These are phyloP conservation scores for Rhagoletis pomonella DNA, from an alignment of 1,140 invertebrate genomes.

Conservation along the genomic window DNA sequence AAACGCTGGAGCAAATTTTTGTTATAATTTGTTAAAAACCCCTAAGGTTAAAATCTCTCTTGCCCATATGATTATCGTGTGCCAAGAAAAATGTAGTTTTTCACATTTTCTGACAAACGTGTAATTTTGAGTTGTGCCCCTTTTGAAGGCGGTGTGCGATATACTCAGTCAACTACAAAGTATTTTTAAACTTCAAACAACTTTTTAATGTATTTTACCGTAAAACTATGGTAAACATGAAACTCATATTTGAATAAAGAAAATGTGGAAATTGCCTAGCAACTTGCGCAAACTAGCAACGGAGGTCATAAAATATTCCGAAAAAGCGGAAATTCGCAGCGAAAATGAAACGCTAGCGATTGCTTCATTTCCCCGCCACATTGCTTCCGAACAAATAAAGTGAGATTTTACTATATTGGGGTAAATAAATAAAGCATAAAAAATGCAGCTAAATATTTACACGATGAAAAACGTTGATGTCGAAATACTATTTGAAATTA, in stretches of 20 bases:
- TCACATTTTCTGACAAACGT: no score
- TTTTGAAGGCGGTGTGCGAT: no score
- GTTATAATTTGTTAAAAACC: no score
- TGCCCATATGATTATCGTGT: no score
- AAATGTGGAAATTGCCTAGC: background rate
- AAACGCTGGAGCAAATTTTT: no score
- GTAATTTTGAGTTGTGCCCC: no score
- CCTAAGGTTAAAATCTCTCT: no score
- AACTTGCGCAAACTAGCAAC: background rate
- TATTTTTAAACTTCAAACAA: constrained; percentile 33
- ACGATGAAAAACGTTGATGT: background rate
- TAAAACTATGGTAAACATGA: background rate
- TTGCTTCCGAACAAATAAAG: background rate
- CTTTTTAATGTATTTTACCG: background rate
- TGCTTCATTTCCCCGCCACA: background rate
- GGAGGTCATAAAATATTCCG: background rate
- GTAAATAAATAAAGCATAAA: background rate
- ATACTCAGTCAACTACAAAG: background rate
- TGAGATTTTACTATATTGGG: constrained; percentile 4
- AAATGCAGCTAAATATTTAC: background rate
- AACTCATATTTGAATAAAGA: background rate
- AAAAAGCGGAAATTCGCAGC: background rate
- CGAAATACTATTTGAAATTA: background rate
- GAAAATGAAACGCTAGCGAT: background rate
- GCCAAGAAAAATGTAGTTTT: no score